phyloP scores from a whole-genome alignment of 2,888 invertebrate species.

The Ellobium chinense region DNA sequence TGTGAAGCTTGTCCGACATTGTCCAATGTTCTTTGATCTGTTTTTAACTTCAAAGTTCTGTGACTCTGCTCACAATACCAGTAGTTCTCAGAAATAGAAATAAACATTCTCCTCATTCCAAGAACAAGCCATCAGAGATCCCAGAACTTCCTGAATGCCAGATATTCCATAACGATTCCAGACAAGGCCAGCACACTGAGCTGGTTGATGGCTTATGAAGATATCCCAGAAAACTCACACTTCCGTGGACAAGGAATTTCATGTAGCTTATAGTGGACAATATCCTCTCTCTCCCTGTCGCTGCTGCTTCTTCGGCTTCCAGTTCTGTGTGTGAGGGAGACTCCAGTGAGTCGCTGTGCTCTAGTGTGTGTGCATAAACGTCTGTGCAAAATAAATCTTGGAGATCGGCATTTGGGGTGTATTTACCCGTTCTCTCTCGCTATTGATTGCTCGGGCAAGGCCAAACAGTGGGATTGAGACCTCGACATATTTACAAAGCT shows the following conservation, averaged over 20 bases:
- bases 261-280: conserved; percentile 15
- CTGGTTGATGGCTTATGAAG: background rate
- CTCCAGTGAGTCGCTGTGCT: background rate
- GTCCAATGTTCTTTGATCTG: no score
- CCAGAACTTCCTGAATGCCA: no score
- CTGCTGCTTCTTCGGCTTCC: conserved; percentile 8
- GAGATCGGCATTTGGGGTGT: conserved; percentile 44
- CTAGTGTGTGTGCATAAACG: conserved; percentile 21
- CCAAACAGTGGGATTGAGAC: conserved; percentile 37
- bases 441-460: conserved; percentile 43
- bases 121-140: no score
- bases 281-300: background rate
- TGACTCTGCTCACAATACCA: no score
- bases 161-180: no score
- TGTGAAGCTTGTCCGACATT: no score
- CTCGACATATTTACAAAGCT: conserved; percentile 46
- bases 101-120: no score
- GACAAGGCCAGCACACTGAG: no score
- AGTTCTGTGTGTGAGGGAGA: conserved; percentile 21
- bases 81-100: no score
- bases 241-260: conserved; percentile 24
- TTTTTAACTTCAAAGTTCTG: no score
- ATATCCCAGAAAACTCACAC: conserved; percentile 14
- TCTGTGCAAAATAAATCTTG: conserved; percentile 42
- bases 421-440: conserved; percentile 41